A percentile compares a stretch with the other conserved stretches of the same genome.
phyloP scores from a whole-genome alignment of 2,113 vertebrate genomes.

The Xiphophorus maculatus region DNA sequence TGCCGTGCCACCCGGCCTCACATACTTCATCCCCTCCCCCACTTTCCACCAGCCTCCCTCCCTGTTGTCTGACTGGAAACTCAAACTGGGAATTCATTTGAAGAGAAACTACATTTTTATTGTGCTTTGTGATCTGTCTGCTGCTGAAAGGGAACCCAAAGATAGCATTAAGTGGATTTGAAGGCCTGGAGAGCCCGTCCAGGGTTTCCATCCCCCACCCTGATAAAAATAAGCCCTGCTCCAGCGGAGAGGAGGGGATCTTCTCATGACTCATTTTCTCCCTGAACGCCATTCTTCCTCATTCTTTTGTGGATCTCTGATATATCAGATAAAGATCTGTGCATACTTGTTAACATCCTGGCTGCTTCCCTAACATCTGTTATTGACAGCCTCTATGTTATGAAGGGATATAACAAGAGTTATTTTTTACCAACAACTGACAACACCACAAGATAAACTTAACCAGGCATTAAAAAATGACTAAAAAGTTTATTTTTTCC shows the following conservation, averaged over 20 bases:
- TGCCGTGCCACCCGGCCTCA: constrained; percentile 30
- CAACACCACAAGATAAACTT: not conserved
- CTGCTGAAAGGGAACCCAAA: constrained; percentile 12
- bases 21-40: constrained; percentile 54
- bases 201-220: not conserved
- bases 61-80: constrained; percentile 16
- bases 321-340: constrained; percentile 19
- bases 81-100: constrained; percentile 10
- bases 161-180: not conserved
- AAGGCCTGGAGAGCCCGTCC: not conserved
- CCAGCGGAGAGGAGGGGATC: constrained; percentile 2
- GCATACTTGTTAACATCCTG: constrained; percentile 4
- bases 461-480: not conserved
- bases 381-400: not conserved
- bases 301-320: constrained; percentile 21
- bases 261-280: constrained; percentile 75
- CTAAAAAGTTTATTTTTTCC: not conserved
- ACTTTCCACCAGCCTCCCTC: constrained; percentile 15
- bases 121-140: constrained; percentile 18
- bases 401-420: constrained; percentile 25
- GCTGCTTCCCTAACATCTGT: constrained; percentile 35
- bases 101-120: not conserved
- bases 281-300: constrained; percentile 45
- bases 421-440: constrained; percentile 1
- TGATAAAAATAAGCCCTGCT: not conserved